Evolutionary conservation across 2,797 vertebrate genomes (phyloP), one percentile per base, ranked within the genome.

Genomic region (Propithecus deckenii): DNA sequence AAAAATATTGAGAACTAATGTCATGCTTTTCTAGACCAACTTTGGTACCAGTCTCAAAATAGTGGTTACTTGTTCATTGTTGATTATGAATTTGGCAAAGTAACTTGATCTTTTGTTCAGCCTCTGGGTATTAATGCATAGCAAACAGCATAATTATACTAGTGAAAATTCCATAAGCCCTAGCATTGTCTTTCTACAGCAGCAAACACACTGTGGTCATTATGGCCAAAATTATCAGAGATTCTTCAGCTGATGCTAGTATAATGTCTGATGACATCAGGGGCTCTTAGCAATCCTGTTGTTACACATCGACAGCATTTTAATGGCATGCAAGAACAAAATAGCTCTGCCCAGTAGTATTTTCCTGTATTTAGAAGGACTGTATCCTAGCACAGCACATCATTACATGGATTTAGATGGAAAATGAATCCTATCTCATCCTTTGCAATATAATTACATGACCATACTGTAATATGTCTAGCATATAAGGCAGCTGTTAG

Each of bases 61-160:
- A 91, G 86, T 41, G 61, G 55, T 65, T 43, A 89, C 41, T 75
- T 91, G 94, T 94, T 89, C 91, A 86, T 59, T 43, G 86, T 35
- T 35, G 94, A 94, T 79, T 85, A 89, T 25, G 61, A 94, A 90
- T 86, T 89, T 98, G 97, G 91, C 89, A 89, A 63, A 63, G 89
- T 59, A 74, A 83, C 59, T 75, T 57, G 28, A 84, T 87, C 93
- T 93, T 85, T 96, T 95, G 91, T 97, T 86, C 88, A 78, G 84
- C 93, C 35, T 32, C 71, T 63, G 94, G 84, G 55, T 61, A 96
- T 52, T 86, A 86, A 88, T 41, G 61, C 89, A 57, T 41, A 81
- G 55, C 79, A 83, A 95, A 85, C 3, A 30, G 52, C 72, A 30
- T 89, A 88, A 97, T 97, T 75, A 48, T 57, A 79, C 95, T 86